Conservation (phyloP, 1,140 invertebrate species). For the Nylanderia fulva region DNA sequence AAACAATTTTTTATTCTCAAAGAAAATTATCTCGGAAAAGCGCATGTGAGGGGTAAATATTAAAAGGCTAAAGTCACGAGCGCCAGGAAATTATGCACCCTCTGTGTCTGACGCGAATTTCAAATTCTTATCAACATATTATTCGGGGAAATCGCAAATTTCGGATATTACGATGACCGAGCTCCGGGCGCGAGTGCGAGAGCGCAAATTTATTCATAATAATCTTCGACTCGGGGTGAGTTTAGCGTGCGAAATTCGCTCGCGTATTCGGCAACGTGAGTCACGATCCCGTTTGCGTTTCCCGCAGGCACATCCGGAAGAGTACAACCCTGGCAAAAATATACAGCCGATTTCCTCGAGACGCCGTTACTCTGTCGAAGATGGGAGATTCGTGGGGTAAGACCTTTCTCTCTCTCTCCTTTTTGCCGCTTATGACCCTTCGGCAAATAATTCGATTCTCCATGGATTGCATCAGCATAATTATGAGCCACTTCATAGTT, state of each 20-base stretch:
- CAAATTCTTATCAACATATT: slow-evolving; percentile 58
- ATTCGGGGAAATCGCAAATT: slow-evolving; percentile 46
- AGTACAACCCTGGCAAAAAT: slow-evolving; percentile 42
- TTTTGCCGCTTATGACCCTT: neutral
- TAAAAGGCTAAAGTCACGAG: slow-evolving; percentile 6
- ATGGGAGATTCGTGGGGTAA: neutral
- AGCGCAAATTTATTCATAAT: slow-evolving; percentile 57
- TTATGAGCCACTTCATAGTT: slow-evolving; percentile 83
- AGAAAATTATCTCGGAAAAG: neutral
- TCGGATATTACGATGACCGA: slow-evolving; percentile 13
- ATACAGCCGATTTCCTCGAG: slow-evolving; percentile 41
- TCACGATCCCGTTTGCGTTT: slow-evolving; percentile 54
- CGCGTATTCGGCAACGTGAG: slow-evolving; percentile 38
- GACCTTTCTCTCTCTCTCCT: neutral
- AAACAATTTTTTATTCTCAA: slow-evolving; percentile 8
- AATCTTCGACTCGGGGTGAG: slow-evolving; percentile 3
- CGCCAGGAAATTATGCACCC: neutral
- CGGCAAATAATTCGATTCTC: slow-evolving; percentile 80
- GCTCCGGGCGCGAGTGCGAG: neutral
- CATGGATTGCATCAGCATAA: slow-evolving; percentile 80
- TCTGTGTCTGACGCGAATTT: slow-evolving; percentile 34
- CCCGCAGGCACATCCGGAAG: slow-evolving; percentile 37
- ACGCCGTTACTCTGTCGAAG: neutral
- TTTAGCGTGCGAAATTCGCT: slow-evolving; percentile 9
- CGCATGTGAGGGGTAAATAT: neutral